These are phyloP conservation scores for Sminthurides bifidus DNA, from an alignment of 1,140 invertebrate species.

Conservation along the genomic window DNA sequence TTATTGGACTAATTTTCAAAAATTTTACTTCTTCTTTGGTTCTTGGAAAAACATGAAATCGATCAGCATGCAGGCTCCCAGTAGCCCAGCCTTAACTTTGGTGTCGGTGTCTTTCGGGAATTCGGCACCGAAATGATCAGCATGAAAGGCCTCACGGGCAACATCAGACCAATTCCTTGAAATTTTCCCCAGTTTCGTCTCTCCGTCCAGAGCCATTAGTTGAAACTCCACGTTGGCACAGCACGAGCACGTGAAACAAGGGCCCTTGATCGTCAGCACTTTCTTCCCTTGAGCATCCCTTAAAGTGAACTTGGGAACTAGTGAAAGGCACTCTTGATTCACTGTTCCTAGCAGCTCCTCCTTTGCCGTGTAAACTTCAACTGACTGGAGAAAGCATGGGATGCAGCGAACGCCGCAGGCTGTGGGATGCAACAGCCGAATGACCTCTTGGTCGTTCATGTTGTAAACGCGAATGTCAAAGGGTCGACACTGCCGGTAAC, in stretches of 20 bases:
- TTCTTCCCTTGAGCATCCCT: conserved; percentile 35
- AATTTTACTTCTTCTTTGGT: no score
- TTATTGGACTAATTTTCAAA: no score
- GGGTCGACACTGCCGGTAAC: no score
- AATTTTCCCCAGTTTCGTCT: no score
- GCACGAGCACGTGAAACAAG: conserved; percentile 35
- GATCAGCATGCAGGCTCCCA: conserved; percentile 45
- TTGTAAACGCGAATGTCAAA: no score
- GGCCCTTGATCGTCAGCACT: conserved; percentile 35
- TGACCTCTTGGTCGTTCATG: no score
- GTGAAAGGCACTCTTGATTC: conserved; percentile 35
- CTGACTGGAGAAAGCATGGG: no score
- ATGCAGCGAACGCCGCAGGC: no score
- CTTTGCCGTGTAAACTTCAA: no score
- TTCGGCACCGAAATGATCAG: conserved; percentile 60
- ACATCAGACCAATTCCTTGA: conserved; percentile 62
- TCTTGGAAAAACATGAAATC: conserved; percentile 12
- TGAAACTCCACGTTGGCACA: conserved; percentile 42
- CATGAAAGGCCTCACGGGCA: conserved; percentile 53
- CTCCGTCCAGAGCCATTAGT: no score
- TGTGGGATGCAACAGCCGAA: no score
- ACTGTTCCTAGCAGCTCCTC: conserved; percentile 34
- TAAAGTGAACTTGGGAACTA: conserved; percentile 35
- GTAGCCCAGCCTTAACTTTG: conserved; percentile 61
- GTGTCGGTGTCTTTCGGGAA: conserved; percentile 69